These are phyloP conservation scores for Pithys albifrons DNA, from an alignment of 2,113 vertebrate genomes.

Conservation along the genomic window DNA sequence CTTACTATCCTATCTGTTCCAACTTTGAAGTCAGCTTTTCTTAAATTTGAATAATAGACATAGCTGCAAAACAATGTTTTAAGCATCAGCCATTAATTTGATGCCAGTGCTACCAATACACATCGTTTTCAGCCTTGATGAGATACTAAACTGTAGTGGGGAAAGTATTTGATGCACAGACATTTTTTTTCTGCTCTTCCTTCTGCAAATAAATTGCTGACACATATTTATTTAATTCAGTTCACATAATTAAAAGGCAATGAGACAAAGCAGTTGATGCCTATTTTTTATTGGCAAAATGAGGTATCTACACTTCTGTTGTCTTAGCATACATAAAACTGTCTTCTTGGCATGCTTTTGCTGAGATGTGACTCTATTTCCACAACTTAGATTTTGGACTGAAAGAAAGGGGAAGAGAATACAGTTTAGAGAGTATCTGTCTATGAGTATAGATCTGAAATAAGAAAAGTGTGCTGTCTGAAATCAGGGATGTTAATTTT, in stretches of 20 bases:
- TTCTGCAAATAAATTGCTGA: not conserved
- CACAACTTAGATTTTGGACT: not conserved
- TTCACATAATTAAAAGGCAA: not conserved
- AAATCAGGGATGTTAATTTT: not conserved
- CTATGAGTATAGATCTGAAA: not conserved
- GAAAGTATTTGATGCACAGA: not conserved
- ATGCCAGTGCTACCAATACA: not conserved
- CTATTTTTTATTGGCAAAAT: not conserved
- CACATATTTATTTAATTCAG: not conserved
- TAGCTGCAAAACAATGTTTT: not conserved
- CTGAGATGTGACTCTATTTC: not conserved
- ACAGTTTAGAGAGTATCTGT: not conserved
- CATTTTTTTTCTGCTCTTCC: not conserved
- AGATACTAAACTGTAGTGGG: not conserved
- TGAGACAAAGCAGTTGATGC: not conserved
- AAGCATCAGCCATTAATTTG: not conserved
- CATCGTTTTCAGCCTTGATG: not conserved
- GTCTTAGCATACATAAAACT: not conserved
- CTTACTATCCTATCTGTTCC: not conserved
- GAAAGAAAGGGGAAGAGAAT: not conserved
- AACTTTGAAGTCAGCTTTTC: not conserved
- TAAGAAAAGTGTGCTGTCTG: not conserved
- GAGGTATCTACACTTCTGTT: not conserved
- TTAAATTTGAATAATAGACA: not conserved
- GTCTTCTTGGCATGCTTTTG: not conserved